Evolutionary conservation across 2,113 vertebrate genomes (phyloP), one percentile per base, ranked within the genome.

Genomic region (Zapornia atra): DNA sequence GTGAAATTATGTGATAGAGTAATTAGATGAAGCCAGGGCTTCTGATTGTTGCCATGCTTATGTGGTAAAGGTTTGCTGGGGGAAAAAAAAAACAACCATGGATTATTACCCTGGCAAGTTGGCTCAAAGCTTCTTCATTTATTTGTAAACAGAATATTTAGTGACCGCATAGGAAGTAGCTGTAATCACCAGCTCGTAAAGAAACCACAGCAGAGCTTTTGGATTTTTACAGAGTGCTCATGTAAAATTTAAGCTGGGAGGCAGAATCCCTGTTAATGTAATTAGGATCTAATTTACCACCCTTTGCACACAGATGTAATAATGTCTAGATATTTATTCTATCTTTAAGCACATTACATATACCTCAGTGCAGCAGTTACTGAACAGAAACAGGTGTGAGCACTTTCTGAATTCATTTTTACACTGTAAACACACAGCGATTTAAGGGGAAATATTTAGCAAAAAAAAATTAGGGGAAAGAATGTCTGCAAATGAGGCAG

Each of bases 1-100:
- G 99, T 99, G 98, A 99, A 99, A 99, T 99, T 98, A 99, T 98
- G 99, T 99, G 99, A 99, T 99, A 98, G 98, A 99, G 99, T 99
- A 99, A 99, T 99, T 99, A 99, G 99, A 99, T 98, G 98, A 98
- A 99, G 98, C 98, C 98, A 97, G 98, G 98, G 98, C 97, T 98
- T 98, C 98, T 98, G 98, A 99, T 98, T 98, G 98, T 98, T 98
- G 98, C 98, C 98, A 97, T 98, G 98, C 98, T 97, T 97, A 98
- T 98, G 97, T 96, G 95, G 97, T 92, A 92, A 98, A 98, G 97
- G 94, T 97, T 98, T 98, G 98, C 97, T 97, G 96, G 88, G 90
- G 94, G 59, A 78, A 70, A 96, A 82, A 94, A 97, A 53, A 72
- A 59, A 25, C 15, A 26, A 4, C 18, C 89, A 90, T 9, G 66